phyloP scores from a whole-genome alignment of 2,113 vertebrate genomes.

The Laticauda colubrina region DNA sequence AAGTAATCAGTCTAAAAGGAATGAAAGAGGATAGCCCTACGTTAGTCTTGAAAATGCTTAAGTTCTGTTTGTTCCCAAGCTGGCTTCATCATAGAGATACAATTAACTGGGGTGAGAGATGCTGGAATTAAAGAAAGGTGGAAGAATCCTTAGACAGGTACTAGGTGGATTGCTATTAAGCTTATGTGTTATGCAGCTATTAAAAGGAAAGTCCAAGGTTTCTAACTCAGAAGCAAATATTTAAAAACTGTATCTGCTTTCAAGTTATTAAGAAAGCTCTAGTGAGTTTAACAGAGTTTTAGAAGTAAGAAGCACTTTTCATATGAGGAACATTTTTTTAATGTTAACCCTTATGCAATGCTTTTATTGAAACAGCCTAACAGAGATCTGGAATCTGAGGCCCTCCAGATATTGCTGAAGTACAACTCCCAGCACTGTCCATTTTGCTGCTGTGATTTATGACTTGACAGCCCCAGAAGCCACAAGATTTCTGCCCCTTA shows the following conservation, averaged over 20 bases:
- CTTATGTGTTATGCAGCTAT: not conserved
- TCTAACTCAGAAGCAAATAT: not conserved
- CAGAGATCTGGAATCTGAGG: not conserved
- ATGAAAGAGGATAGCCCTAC: not conserved
- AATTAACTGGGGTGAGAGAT: not conserved
- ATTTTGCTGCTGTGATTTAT: not conserved
- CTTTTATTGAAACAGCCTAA: slow-evolving; percentile 4
- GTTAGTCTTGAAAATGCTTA: not conserved
- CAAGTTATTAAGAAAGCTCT: not conserved
- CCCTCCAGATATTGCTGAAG: not conserved
- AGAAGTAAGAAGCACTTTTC: not conserved
- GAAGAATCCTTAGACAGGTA: not conserved
- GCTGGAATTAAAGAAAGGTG: not conserved
- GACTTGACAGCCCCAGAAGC: not conserved
- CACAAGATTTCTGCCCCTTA: not conserved
- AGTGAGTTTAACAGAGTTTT: not conserved
- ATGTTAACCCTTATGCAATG: not conserved
- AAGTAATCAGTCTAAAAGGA: not conserved
- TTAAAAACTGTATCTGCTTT: not conserved
- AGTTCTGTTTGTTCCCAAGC: not conserved
- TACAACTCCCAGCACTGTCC: not conserved
- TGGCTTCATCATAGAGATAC: not conserved
- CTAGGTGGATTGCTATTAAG: not conserved
- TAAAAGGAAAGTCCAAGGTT: not conserved
- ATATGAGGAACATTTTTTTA: not conserved